Conservation (phyloP, 2,888 invertebrate genomes). For the Augochlorella aurata region DNA sequence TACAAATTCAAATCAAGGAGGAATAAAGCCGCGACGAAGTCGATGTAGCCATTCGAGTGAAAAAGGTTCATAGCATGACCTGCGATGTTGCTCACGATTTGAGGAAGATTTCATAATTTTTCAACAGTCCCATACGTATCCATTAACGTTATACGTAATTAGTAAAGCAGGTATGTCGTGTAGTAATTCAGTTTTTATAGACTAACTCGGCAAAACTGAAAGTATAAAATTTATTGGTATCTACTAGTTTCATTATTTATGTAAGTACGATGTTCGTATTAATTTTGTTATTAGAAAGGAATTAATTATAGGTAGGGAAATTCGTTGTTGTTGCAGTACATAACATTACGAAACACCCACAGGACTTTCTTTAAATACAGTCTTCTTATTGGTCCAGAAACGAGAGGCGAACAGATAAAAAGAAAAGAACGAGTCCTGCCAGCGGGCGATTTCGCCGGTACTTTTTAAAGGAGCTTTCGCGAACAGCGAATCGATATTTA, state of each 20-base stretch:
- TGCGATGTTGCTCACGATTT: too few relatives aligned
- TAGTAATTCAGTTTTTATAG: too few relatives aligned
- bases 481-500: constrained; percentile 53
- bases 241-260: not conserved
- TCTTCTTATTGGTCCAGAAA: constrained; percentile 57
- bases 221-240: not conserved
- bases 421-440: constrained; percentile 36
- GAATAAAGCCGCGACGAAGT: too few relatives aligned
- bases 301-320: not conserved
- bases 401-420: constrained; percentile 48
- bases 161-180: too few relatives aligned
- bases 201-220: too few relatives aligned
- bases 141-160: too few relatives aligned
- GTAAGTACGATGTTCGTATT: not conserved
- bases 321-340: not conserved
- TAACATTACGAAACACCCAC: constrained; percentile 20
- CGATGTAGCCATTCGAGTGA: too few relatives aligned
- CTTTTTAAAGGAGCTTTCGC: constrained; percentile 59
- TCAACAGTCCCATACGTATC: too few relatives aligned
- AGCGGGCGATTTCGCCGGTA: constrained; percentile 59
- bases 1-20: too few relatives aligned
- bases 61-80: too few relatives aligned
- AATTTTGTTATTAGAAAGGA: not conserved
- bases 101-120: too few relatives aligned
- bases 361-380: constrained; percentile 41